A percentile compares a stretch with the other conserved stretches of the same genome.
phyloP scores from a whole-genome alignment of 1,140 invertebrate genomes.

The Popillia japonica region DNA sequence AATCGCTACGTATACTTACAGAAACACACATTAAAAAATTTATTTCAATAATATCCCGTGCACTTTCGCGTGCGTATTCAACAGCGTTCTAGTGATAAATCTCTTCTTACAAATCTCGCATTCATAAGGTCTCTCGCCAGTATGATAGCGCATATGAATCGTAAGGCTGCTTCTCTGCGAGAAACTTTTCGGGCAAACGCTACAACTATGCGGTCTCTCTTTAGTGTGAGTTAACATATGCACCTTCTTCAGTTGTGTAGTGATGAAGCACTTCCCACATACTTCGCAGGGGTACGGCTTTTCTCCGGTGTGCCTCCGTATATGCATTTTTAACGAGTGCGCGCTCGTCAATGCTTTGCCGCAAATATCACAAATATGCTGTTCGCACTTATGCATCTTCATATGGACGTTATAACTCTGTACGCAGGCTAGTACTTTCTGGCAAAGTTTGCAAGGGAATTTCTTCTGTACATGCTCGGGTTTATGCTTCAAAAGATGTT shows the following conservation, averaged over 20 bases:
- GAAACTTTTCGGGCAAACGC: conserved; percentile 67
- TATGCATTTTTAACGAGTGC: conserved; percentile 49
- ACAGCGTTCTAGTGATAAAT: conserved; percentile 58
- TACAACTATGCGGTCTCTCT: conserved; percentile 64
- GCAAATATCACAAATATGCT: conserved; percentile 16
- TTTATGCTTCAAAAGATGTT: conserved; percentile 10
- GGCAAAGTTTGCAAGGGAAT: neutral
- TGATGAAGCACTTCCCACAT: conserved; percentile 51
- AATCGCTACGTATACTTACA: too few relatives aligned
- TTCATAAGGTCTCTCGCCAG: conserved; percentile 55
- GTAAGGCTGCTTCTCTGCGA: conserved; percentile 53
- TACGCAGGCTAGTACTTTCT: neutral
- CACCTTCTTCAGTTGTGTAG: neutral
- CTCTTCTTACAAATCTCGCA: conserved; percentile 63
- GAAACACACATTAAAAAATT: too few relatives aligned
- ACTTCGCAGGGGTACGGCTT: conserved; percentile 51
- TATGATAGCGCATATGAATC: conserved; percentile 34
- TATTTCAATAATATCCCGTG: too few relatives aligned
- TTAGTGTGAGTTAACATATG: conserved; percentile 48
- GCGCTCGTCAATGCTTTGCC: neutral
- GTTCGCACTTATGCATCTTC: neutral
- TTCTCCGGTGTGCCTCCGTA: conserved; percentile 36
- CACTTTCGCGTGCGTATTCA: neutral
- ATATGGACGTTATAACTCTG: neutral
- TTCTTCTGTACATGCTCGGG: neutral